Evolutionary conservation across 2,888 invertebrate genomes (phyloP).

Genomic region (Diachrysia chrysitis): DNA sequence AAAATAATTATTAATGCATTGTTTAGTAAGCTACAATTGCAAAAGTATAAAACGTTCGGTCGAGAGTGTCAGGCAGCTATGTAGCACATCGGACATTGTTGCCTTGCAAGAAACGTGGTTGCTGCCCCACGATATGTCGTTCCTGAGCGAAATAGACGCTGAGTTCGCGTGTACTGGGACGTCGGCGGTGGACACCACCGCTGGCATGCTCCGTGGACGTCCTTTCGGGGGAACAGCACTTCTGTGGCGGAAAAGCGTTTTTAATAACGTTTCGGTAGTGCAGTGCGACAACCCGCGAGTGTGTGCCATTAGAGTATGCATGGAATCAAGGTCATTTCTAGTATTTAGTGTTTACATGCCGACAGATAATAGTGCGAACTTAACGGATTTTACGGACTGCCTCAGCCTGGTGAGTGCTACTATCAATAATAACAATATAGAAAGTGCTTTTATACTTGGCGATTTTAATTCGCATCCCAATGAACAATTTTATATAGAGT

Average conservation of each 20-base stretch:
- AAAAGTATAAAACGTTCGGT: conserved; percentile 8
- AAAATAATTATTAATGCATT: conserved; percentile 7
- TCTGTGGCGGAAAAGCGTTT: conserved; percentile 5
- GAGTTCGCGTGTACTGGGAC: conserved; percentile 4
- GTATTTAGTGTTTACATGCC: conserved; percentile 8
- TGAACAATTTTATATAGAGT: conserved; percentile 5
- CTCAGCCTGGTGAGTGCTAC: conserved; percentile 11
- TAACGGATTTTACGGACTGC: conserved; percentile 9
- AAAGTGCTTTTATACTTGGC: background rate
- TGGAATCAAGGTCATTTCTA: conserved; percentile 2
- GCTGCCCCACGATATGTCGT: conserved; percentile 8
- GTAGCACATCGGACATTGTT: conserved; percentile 10
- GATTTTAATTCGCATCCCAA: background rate
- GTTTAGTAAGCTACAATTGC: conserved; percentile 9
- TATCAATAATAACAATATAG: background rate
- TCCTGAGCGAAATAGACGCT: background rate
- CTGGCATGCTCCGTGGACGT: conserved; percentile 5
- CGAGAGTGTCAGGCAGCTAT: background rate
- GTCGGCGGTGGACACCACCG: conserved; percentile 9
- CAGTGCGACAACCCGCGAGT: conserved; percentile 10
- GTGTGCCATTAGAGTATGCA: background rate
- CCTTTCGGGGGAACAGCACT: background rate
- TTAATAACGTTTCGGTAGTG: conserved; percentile 7
- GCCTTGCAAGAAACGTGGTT: conserved; percentile 21
- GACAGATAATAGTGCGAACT: conserved; percentile 6